Evolutionary conservation across 2,797 vertebrate genomes (phyloP).

Genomic region (Clarias pachynema): DNA sequence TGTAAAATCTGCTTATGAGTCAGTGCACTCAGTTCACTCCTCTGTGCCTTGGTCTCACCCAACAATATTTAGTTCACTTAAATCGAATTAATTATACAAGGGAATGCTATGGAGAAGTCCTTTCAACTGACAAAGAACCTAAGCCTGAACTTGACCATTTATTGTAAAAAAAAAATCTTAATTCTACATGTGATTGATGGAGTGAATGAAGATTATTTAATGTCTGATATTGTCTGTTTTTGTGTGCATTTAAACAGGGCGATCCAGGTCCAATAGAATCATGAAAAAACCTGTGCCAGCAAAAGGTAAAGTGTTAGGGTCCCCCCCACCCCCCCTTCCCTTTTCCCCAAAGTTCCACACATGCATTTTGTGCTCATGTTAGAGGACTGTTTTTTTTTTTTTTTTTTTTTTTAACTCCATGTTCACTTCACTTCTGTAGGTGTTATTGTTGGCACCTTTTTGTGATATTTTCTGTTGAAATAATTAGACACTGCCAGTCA

Average conservation of each 20-base stretch:
- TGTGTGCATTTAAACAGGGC: conserved; percentile 34
- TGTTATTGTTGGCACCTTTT: neutral
- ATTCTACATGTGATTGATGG: conserved; percentile 32
- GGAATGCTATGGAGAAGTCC: neutral
- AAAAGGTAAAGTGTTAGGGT: conserved; percentile 76
- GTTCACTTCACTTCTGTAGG: neutral
- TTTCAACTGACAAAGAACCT: neutral
- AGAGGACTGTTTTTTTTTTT: neutral
- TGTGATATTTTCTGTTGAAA: neutral
- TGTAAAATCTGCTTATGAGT: neutral
- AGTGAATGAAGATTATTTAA: neutral
- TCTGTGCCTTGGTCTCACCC: neutral
- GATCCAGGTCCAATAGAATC: conserved; percentile 72
- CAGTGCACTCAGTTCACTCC: too few species aligned
- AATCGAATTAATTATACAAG: neutral
- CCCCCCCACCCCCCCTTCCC: neutral
- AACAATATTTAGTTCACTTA: neutral
- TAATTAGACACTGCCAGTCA: neutral
- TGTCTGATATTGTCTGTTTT: conserved; percentile 33
- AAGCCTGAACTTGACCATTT: neutral
- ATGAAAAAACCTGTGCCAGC: conserved; percentile 90
- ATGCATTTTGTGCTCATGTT: neutral
- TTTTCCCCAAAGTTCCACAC: neutral
- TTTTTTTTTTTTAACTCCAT: neutral
- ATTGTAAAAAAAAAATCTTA: neutral